Conservation (phyloP, 1,140 invertebrate species). For the Cherax destructor region DNA sequence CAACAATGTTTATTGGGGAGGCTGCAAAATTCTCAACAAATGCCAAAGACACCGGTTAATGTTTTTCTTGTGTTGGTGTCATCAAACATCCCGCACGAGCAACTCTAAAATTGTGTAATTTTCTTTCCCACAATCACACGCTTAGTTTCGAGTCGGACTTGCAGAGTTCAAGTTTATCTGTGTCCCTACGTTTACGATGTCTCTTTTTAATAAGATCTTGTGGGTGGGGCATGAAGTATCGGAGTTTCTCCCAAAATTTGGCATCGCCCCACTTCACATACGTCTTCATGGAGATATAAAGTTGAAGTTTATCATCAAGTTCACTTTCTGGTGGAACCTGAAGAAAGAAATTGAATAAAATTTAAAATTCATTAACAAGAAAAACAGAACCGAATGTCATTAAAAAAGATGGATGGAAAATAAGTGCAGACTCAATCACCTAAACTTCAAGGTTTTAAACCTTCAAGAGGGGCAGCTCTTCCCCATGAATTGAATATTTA, state of each 20-base stretch:
- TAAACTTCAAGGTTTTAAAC: too few species aligned
- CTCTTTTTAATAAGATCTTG: slow-evolving; percentile 43
- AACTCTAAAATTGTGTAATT: too few species aligned
- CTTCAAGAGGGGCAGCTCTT: too few species aligned
- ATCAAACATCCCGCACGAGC: too few species aligned
- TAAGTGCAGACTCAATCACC: neutral
- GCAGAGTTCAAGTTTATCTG: slow-evolving; percentile 37
- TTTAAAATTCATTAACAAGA: neutral
- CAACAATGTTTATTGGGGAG: too few species aligned
- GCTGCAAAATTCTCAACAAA: too few species aligned
- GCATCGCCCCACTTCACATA: slow-evolving; percentile 55
- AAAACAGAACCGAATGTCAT: neutral
- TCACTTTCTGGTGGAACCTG: slow-evolving; percentile 55
- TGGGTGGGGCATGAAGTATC: slow-evolving; percentile 60
- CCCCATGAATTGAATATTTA: too few species aligned
- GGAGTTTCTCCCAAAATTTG: slow-evolving; percentile 64
- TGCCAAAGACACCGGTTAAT: too few species aligned
- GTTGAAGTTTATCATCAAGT: slow-evolving; percentile 49
- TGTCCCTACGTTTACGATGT: slow-evolving; percentile 8
- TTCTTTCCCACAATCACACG: neutral
- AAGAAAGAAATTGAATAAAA: neutral
- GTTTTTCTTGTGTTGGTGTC: too few species aligned
- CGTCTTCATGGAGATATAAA: slow-evolving; percentile 57
- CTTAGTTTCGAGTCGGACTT: slow-evolving; percentile 24
- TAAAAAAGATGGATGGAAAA: neutral